Conservation (phyloP, 2,797 vertebrate species). For the Enteromius fasciolatus region DNA sequence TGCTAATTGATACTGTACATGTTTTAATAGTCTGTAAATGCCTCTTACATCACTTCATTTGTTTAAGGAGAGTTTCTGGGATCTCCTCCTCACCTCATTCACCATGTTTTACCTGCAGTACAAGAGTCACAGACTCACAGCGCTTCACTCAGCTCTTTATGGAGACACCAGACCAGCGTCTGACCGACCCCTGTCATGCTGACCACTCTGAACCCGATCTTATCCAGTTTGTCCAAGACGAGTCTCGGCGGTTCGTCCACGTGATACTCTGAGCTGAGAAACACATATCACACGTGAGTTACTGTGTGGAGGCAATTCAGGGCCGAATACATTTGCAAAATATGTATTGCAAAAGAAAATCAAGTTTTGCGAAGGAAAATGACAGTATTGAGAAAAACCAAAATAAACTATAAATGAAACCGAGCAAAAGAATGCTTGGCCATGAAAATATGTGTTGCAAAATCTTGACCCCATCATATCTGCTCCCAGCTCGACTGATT, state of each 20-base stretch:
- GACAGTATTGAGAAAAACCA: too few species aligned
- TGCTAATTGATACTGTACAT: neutral
- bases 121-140: constrained; percentile 12
- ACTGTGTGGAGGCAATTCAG: too few species aligned
- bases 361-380: too few species aligned
- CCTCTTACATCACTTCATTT: neutral
- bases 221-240: constrained; percentile 94
- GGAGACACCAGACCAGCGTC: constrained; percentile 96
- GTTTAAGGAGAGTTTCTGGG: neutral
- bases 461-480: too few species aligned
- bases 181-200: constrained; percentile 96
- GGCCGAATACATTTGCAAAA: too few species aligned
- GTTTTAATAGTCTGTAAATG: neutral
- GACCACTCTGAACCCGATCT: constrained; percentile 85
- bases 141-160: constrained; percentile 77
- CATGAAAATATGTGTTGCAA: too few species aligned
- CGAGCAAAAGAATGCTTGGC: too few species aligned
- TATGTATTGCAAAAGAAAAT: too few species aligned
- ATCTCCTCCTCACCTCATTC: neutral
- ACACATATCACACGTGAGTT: constrained; percentile 4
- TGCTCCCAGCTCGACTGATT: too few species aligned
- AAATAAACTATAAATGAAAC: too few species aligned
- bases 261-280: constrained; percentile 88
- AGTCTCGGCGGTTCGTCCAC: constrained; percentile 89
- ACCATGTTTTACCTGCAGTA: constrained; percentile 2